phyloP scores from a whole-genome alignment of 1,140 invertebrate species.

The Drosophila tropicalis region DNA sequence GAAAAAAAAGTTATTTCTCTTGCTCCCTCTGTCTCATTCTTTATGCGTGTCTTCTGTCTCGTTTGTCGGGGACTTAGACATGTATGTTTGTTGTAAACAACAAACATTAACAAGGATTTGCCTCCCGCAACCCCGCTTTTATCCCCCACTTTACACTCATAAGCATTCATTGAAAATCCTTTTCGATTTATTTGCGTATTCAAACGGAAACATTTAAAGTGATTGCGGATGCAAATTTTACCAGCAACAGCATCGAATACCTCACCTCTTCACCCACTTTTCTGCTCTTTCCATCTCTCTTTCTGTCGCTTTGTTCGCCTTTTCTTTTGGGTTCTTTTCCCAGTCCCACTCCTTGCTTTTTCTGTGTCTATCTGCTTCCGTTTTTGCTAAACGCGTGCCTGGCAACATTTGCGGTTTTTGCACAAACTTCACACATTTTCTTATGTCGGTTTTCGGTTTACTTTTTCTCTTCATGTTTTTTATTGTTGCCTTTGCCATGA shows the following conservation, averaged over 20 bases:
- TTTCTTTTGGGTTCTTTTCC: constrained; percentile 12
- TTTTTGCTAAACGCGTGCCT: constrained; percentile 66
- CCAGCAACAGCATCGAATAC: constrained; percentile 30
- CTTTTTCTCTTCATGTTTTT: constrained; percentile 32
- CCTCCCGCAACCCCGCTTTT: neutral
- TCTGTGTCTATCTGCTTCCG: constrained; percentile 12
- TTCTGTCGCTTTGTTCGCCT: constrained; percentile 7
- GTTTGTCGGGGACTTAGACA: constrained; percentile 65
- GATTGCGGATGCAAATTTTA: constrained; percentile 80
- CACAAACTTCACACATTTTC: constrained; percentile 79
- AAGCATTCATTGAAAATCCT: constrained; percentile 80
- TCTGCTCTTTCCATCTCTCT: neutral
- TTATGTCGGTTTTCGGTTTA: constrained; percentile 54
- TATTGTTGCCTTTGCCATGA: constrained; percentile 67
- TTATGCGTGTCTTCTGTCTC: neutral
- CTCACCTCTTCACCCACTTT: neutral
- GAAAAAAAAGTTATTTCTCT: constrained; percentile 1
- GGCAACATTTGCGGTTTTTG: constrained; percentile 79
- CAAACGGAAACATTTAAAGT: constrained; percentile 82
- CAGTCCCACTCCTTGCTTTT: constrained; percentile 16
- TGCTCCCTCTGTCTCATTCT: neutral
- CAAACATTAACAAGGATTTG: constrained; percentile 77
- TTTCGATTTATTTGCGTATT: constrained; percentile 82
- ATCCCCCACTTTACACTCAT: constrained; percentile 52
- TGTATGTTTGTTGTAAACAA: constrained; percentile 79